Conservation (phyloP, 1,140 invertebrate species). For the Trachymyrmex cornetzi region DNA sequence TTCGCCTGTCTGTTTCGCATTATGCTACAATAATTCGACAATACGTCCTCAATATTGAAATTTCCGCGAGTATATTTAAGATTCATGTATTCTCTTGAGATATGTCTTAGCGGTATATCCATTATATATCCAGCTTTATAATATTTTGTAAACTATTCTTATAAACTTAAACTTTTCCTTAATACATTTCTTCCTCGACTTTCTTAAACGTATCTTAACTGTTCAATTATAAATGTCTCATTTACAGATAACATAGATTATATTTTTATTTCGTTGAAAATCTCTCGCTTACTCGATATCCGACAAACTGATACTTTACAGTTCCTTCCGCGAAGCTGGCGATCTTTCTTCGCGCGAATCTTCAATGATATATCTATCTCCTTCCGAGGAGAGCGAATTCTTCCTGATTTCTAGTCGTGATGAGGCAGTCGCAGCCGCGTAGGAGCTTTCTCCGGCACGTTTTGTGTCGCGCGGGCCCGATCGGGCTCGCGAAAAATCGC, state of each 20-base stretch:
- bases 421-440: slow-evolving; percentile 22
- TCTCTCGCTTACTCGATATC: background rate
- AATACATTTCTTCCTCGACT: background rate
- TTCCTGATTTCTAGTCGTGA: slow-evolving; percentile 75
- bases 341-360: slow-evolving; percentile 16
- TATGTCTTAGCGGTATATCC: background rate
- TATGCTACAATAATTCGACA: background rate
- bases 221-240: background rate
- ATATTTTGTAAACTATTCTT: background rate
- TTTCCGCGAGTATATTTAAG: background rate
- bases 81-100: background rate
- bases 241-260: background rate
- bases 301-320: background rate
- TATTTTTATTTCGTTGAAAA: background rate
- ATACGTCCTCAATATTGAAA: background rate
- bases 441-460: slow-evolving; percentile 71
- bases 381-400: slow-evolving; percentile 53
- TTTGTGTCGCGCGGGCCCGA: slow-evolving; percentile 42
- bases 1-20: background rate
- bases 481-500: slow-evolving; percentile 66
- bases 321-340: background rate
- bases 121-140: background rate
- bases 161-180: background rate
- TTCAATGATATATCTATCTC: background rate
- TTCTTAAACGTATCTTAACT: background rate